Evolutionary conservation across 2,888 invertebrate species (phyloP).

Genomic region (Rhynchonema sp.): DNA sequence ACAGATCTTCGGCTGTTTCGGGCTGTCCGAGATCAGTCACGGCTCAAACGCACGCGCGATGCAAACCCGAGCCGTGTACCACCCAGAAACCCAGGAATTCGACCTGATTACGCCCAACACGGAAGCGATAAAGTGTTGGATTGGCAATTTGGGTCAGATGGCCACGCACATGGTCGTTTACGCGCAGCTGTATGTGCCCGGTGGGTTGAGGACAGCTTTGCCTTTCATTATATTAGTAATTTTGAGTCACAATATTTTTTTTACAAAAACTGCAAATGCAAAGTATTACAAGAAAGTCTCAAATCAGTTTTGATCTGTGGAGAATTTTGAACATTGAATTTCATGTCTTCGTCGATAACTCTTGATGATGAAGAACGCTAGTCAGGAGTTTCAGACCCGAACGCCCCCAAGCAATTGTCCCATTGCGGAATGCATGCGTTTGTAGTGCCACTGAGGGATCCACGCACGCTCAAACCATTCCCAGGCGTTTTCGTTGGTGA

Average conservation of each 20-base stretch:
- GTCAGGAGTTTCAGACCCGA: no score
- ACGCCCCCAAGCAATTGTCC: no score
- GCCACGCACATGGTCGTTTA: conserved; percentile 70
- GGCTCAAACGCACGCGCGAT: conserved; percentile 73
- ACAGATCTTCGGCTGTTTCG: conserved; percentile 55
- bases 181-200: conserved; percentile 49
- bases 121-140: conserved; percentile 66
- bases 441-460: conserved; percentile 62
- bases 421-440: conserved; percentile 62
- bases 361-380: no score
- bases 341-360: no score
- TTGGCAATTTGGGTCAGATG: conserved; percentile 49
- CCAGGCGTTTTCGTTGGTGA: conserved; percentile 71
- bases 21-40: conserved; percentile 69
- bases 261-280: no score
- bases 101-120: conserved; percentile 53
- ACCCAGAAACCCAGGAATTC: conserved; percentile 49
- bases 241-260: no score
- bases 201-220: background rate
- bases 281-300: no score
- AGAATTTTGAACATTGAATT: no score
- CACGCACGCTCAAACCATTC: conserved; percentile 46
- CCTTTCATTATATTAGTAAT: no score
- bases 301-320: no score
- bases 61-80: conserved; percentile 63